A percentile compares a stretch with the other conserved stretches of the same genome.
phyloP scores from a whole-genome alignment of 2,888 invertebrate species.

The Cremastobaeus sp. region DNA sequence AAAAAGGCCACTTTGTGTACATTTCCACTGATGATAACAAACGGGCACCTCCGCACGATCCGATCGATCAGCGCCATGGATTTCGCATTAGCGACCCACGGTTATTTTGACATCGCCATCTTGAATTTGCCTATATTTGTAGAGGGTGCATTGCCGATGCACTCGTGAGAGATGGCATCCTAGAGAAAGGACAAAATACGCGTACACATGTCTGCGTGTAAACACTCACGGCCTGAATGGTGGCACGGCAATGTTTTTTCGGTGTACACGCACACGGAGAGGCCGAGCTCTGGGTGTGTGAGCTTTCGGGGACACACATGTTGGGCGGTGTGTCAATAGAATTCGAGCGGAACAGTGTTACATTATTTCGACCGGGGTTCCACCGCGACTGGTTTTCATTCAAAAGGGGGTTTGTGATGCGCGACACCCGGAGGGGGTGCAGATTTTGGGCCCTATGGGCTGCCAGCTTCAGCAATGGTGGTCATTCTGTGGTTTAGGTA shows the following conservation, averaged over 20 bases:
- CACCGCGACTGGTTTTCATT: slow-evolving; percentile 58
- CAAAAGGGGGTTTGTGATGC: slow-evolving; percentile 54
- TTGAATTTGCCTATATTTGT: slow-evolving; percentile 67
- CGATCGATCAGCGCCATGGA: slow-evolving; percentile 42
- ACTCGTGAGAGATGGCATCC: slow-evolving; percentile 48
- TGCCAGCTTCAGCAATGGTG: slow-evolving; percentile 57
- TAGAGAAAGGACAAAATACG: slow-evolving; percentile 32
- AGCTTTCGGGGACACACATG: slow-evolving; percentile 40
- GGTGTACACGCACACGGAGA: neutral
- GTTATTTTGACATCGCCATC: slow-evolving; percentile 75
- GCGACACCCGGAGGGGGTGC: slow-evolving; percentile 37
- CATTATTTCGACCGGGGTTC: slow-evolving; percentile 68
- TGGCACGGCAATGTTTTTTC: slow-evolving; percentile 38
- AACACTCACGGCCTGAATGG: slow-evolving; percentile 48
- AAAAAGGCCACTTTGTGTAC: no score
- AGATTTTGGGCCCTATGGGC: slow-evolving; percentile 55
- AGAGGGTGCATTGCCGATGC: slow-evolving; percentile 62
- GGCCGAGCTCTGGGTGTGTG: neutral
- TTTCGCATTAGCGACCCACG: slow-evolving; percentile 55
- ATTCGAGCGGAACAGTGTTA: slow-evolving; percentile 68
- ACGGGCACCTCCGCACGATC: slow-evolving; percentile 4
- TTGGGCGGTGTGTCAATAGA: slow-evolving; percentile 70
- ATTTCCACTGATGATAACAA: no score
- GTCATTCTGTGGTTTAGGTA: slow-evolving; percentile 56
- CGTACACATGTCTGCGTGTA: slow-evolving; percentile 43